These are phyloP conservation scores for Cynopterus sphinx DNA, from an alignment of 2,797 vertebrate species.

Conservation along the genomic window DNA sequence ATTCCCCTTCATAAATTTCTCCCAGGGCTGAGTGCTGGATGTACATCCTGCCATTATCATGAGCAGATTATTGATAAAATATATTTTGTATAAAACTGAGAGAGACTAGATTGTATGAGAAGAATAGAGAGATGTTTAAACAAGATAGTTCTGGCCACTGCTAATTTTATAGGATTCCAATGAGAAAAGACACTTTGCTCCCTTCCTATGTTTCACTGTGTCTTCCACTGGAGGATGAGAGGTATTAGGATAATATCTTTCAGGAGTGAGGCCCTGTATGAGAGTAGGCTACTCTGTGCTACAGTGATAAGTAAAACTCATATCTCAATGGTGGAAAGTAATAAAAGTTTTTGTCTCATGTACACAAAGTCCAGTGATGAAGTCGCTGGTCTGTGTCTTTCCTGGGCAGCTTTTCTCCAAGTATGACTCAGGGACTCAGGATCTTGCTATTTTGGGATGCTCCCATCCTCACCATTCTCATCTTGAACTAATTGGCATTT, in stretches of 20 bases:
- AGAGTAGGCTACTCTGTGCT: background rate
- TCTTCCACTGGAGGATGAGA: background rate
- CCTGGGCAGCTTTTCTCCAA: background rate
- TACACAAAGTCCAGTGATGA: background rate
- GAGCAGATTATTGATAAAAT: background rate
- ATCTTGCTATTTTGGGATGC: background rate
- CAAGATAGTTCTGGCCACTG: constrained; percentile 65
- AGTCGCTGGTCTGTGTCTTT: background rate
- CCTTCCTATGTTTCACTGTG: constrained; percentile 35
- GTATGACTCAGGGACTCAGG: background rate
- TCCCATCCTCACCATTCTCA: background rate
- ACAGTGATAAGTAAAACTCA: background rate
- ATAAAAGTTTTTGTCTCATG: background rate
- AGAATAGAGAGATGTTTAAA: constrained; percentile 42
- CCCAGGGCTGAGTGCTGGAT: background rate
- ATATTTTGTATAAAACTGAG: background rate
- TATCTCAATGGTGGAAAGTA: background rate
- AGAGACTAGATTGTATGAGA: constrained; percentile 54
- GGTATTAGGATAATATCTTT: background rate
- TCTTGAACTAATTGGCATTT: background rate
- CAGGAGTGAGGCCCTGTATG: background rate
- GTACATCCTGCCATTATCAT: background rate
- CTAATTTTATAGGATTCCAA: constrained; percentile 73
- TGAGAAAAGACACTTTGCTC: constrained; percentile 52
- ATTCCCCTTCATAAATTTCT: background rate